Conservation (phyloP, 2,113 vertebrate species). For the Erythrocercus mccallii region DNA sequence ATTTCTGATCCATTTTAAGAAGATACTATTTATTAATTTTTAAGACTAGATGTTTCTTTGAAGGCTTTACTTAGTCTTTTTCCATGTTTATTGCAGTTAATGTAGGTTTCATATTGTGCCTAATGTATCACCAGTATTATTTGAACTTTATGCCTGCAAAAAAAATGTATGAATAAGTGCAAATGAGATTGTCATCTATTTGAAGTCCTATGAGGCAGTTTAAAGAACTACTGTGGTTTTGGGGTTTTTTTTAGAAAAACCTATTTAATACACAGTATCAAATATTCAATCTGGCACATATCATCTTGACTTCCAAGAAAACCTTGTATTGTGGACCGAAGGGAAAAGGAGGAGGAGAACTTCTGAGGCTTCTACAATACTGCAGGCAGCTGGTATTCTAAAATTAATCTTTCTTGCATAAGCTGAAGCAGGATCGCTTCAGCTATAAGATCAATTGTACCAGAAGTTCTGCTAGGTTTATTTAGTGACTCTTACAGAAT, state of each 20-base stretch:
- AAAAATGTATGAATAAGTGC: background rate
- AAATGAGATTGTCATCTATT: background rate
- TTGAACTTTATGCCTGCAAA: background rate
- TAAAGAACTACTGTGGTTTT: background rate
- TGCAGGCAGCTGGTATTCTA: background rate
- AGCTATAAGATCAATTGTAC: background rate
- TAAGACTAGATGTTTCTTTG: background rate
- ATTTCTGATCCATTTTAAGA: background rate
- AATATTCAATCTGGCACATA: background rate
- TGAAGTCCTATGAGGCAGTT: background rate
- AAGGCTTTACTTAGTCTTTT: background rate
- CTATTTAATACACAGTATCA: background rate
- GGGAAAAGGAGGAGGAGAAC: background rate
- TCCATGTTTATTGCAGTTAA: background rate
- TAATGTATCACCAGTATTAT: background rate
- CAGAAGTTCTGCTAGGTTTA: background rate
- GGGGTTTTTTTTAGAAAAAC: background rate
- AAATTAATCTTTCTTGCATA: constrained; percentile 4
- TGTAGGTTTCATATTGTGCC: background rate
- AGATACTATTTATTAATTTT: background rate
- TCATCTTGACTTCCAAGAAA: background rate
- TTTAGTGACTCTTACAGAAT: background rate
- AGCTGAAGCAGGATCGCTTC: background rate
- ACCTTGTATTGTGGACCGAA: background rate
- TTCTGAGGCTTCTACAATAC: background rate